A percentile compares a stretch with the other conserved stretches of the same genome.
These are phyloP conservation scores for Serranus cabrilla DNA, from an alignment of 2,797 vertebrate genomes.

Conservation along the genomic window DNA sequence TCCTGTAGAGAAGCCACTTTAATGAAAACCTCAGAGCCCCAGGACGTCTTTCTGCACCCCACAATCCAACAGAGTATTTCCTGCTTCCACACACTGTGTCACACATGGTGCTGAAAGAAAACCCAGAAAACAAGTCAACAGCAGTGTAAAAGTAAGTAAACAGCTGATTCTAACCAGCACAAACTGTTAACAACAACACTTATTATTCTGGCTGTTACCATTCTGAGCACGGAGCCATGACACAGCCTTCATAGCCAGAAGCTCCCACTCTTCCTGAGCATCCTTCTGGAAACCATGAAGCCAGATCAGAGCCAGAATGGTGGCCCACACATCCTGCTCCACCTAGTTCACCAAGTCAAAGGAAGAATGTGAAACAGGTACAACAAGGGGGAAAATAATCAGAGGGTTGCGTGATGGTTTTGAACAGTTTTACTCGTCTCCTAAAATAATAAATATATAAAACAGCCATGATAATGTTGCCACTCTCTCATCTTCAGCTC, in stretches of 20 bases:
- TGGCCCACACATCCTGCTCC: slow-evolving; percentile 83
- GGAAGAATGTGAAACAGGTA: too few species aligned
- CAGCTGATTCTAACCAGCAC: too few species aligned
- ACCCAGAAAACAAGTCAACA: neutral
- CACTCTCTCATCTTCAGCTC: too few species aligned
- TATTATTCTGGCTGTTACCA: slow-evolving; percentile 63
- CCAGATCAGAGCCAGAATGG: slow-evolving; percentile 87
- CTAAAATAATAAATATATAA: too few species aligned
- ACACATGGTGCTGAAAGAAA: slow-evolving; percentile 51
- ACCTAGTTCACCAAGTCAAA: too few species aligned
- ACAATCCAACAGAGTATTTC: slow-evolving; percentile 66
- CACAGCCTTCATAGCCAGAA: slow-evolving; percentile 84
- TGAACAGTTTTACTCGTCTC: too few species aligned
- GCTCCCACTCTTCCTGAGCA: slow-evolving; percentile 84
- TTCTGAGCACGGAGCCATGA: slow-evolving; percentile 79
- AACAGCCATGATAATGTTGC: too few species aligned
- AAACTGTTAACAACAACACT: too few species aligned
- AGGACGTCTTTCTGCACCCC: slow-evolving; percentile 41
- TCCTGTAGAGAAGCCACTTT: neutral
- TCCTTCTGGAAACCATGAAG: slow-evolving; percentile 76
- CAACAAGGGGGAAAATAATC: too few species aligned
- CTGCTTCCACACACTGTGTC: slow-evolving; percentile 67
- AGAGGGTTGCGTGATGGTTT: too few species aligned
- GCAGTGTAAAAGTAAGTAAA: too few species aligned
- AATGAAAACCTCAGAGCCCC: slow-evolving; percentile 32